These are phyloP conservation scores for cattle (Bos taurus) DNA, from an alignment of 2,113 vertebrate genomes.

Conservation along the genomic window ARS-UCD2.0 NC_037345.1:23806501-23807000, in stretches of 20 bases:
- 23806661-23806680: background rate
- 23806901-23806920: background rate
- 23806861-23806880: background rate
- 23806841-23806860: background rate
- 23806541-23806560: background rate
- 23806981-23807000: too few species aligned
- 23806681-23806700: background rate
- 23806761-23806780: background rate
- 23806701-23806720: background rate
- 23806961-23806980: background rate
- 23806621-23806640: background rate
- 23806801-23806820: background rate
- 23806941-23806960: background rate
- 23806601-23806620: background rate
- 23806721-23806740: background rate
- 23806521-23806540: background rate
- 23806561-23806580: background rate
- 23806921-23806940: background rate
- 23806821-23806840: background rate
- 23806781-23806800: background rate
- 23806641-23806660: background rate
- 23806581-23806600: background rate
- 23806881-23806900: background rate
- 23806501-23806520: background rate
- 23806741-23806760: background rate